A percentile compares a stretch with the other conserved stretches of the same genome.
Evolutionary conservation across 2,797 vertebrate species (phyloP).

Genomic region (Sciaenops ocellatus): DNA sequence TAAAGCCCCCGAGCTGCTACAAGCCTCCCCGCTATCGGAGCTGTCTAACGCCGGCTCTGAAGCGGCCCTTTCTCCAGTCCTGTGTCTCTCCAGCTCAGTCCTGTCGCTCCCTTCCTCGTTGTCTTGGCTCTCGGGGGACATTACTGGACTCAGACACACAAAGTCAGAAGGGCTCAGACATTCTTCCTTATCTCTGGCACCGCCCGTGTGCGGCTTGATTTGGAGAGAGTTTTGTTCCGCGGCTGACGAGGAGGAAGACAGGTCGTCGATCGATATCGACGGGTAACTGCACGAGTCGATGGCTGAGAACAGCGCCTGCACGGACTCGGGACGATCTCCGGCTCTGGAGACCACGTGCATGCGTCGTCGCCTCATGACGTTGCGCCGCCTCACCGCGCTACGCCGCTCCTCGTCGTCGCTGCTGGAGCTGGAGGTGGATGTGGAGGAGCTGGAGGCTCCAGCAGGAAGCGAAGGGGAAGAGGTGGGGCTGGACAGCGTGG

Average conservation of each 20-base stretch:
- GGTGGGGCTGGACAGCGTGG: conserved; percentile 90
- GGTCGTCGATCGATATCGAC: conserved; percentile 91
- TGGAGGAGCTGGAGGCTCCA: conserved; percentile 90
- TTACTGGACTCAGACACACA: conserved; percentile 75
- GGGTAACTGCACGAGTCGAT: conserved; percentile 94
- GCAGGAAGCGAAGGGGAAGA: conserved; percentile 86
- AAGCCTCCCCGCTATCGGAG: conserved; percentile 65
- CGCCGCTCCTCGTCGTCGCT: conserved; percentile 92
- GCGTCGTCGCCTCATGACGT: conserved; percentile 89
- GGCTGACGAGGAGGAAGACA: conserved; percentile 88
- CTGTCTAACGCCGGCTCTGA: conserved; percentile 38
- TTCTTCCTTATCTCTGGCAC: conserved; percentile 63
- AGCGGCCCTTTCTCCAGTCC: conserved; percentile 56
- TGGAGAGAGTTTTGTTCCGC: conserved; percentile 59
- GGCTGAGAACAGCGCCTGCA: conserved; percentile 87
- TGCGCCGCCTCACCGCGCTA: conserved; percentile 86
- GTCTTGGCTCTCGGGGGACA: conserved; percentile 74
- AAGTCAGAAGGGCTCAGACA: conserved; percentile 72
- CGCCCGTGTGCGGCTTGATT: conserved; percentile 41
- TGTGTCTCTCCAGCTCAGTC: conserved; percentile 56
- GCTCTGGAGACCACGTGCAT: conserved; percentile 83
- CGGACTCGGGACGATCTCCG: conserved; percentile 86
- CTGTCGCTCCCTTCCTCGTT: conserved; percentile 55
- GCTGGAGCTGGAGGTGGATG: conserved; percentile 91
- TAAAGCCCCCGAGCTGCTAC: conserved; percentile 35